These are phyloP conservation scores for Anoncus sp. DNA, from an alignment of 2,888 invertebrate species.

Conservation along the genomic window DNA sequence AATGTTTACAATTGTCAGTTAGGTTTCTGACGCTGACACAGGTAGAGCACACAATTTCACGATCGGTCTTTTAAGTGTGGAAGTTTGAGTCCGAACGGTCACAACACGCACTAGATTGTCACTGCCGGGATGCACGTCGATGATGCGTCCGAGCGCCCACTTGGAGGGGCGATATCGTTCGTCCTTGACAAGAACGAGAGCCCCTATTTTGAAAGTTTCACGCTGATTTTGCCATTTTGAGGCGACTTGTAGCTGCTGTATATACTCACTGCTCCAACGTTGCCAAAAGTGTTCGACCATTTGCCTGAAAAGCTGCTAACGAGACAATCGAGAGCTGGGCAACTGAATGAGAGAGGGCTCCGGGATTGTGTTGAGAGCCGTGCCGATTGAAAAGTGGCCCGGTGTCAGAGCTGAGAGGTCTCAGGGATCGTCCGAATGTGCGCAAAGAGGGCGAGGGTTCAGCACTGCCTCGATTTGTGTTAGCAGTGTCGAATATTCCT, in stretches of 20 bases:
- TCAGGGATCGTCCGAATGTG: constrained; percentile 16
- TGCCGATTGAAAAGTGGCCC: constrained; percentile 14
- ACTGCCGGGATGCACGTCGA: background rate
- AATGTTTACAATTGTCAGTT: too few relatives aligned
- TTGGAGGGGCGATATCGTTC: background rate
- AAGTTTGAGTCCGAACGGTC: too few relatives aligned
- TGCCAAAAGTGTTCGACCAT: too few relatives aligned
- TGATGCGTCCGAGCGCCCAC: background rate
- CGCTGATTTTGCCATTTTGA: background rate
- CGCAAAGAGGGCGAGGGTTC: constrained; percentile 19
- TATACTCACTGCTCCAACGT: too few relatives aligned
- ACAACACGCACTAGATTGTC: too few relatives aligned
- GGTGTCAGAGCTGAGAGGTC: constrained; percentile 25
- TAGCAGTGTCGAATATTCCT: constrained; percentile 14
- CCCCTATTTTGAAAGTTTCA: background rate
- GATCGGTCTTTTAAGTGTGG: too few relatives aligned
- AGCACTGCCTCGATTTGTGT: constrained; percentile 27
- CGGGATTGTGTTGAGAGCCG: background rate
- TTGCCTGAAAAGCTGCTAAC: too few relatives aligned
- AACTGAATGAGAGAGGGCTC: background rate
- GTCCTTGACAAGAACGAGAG: background rate
- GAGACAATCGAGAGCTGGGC: too few relatives aligned
- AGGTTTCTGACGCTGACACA: too few relatives aligned
- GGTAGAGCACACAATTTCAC: too few relatives aligned
- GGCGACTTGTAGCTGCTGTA: background rate